Evolutionary conservation across 1,140 invertebrate genomes (phyloP), one percentile per base, ranked within the genome.

Genomic region (Drosophila sechellia): DNA sequence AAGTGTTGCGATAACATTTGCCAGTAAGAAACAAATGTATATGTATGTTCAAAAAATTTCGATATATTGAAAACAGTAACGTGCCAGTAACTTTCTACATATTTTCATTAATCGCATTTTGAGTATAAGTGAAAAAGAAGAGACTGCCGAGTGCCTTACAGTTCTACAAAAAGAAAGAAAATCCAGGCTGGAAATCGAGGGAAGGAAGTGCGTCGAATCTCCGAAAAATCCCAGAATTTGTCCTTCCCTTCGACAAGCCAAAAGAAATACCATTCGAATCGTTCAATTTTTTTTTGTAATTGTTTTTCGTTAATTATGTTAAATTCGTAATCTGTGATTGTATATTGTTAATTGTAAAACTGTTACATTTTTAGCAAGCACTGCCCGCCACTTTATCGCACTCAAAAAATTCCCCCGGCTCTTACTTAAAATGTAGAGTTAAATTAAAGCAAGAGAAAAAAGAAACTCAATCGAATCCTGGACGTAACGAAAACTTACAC

Each of bases 281-380:
- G 15, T 52, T 25, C 45, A 46, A 45, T 49, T 34, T 43, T 45
- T 45, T 27, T 6, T 10, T 31, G 31, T 52, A 12, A 5, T 40
- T 58, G 20, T 65, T 74, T 63, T 58, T 27, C 42, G 34, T 49
- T 63, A 49, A 49, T 68, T 74, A 42, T 77, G 57, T 77, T 63
- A 68, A 60, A 70, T 81, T 79, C 42, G 54, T 75, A 56, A 85
- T 54, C 77, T 81, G 81, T 86, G 81, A 86, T 86, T 86, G 65
- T 65, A 77, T 66, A 77, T 66, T 85, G 77, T 79, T 81, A 74
- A 73, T 54, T 52, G 42, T 45, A 54, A 53, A 53, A 52, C 35
- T 53, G 48, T 63, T 70, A 53, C 31, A 63, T 40, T 59, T 43
- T 64, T 55, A 65, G 71, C 72, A 57, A 72, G 48, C 69, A 72